A percentile compares a stretch with the other conserved stretches of the same genome.
Conservation (phyloP, 2,113 vertebrate species). For the Thalassarche chlororhynchos region DNA sequence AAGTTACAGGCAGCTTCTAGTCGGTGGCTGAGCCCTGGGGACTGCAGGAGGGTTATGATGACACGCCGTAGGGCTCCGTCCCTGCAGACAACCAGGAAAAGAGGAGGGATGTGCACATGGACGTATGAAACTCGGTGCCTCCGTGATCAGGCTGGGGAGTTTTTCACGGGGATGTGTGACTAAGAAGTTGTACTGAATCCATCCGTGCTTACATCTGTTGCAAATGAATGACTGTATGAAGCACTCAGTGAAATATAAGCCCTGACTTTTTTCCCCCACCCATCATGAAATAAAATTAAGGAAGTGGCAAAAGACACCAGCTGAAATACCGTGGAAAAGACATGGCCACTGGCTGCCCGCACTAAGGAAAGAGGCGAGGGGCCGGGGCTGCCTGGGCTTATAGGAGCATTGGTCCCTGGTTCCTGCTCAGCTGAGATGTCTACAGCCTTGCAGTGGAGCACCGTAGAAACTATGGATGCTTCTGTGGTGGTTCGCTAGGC, state of each 20-base stretch:
- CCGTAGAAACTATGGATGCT: accelerated
- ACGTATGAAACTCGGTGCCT: background rate
- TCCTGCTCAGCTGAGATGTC: background rate
- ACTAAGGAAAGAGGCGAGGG: background rate
- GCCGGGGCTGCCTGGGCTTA: background rate
- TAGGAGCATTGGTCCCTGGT: background rate
- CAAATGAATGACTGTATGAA: background rate
- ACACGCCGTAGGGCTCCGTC: accelerated
- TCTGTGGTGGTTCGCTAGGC: background rate
- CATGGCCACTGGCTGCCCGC: background rate
- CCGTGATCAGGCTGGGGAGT: background rate
- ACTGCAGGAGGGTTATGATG: background rate
- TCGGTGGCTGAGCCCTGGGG: background rate
- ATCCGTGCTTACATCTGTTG: background rate
- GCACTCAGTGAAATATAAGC: background rate
- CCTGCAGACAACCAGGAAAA: background rate
- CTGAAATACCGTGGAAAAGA: background rate
- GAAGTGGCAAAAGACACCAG: background rate
- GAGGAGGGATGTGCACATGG: background rate
- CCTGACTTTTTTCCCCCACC: accelerated
- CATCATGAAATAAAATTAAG: background rate
- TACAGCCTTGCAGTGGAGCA: background rate
- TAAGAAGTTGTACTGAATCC: background rate
- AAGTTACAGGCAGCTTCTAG: background rate
- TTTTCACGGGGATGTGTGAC: background rate